phyloP scores from a whole-genome alignment of 2,113 vertebrate genomes.

The Seriola dumerili region DNA sequence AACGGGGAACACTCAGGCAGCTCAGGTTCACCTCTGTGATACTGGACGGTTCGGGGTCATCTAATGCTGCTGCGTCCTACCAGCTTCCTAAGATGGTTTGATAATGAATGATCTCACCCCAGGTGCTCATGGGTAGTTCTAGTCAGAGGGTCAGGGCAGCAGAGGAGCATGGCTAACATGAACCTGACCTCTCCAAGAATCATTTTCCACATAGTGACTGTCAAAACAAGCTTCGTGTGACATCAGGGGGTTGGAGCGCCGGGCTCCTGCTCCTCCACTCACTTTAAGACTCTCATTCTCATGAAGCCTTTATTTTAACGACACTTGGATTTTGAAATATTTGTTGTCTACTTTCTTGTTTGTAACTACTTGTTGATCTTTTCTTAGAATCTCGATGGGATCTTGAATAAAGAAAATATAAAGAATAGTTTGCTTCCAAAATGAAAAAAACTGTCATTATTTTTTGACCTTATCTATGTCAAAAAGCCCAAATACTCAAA shows the following conservation, averaged over 20 bases:
- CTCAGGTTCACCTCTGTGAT: constrained; percentile 54
- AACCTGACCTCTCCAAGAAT: constrained; percentile 43
- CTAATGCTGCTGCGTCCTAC: constrained; percentile 16
- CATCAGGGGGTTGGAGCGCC: neutral
- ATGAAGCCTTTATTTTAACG: neutral
- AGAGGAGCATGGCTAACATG: constrained; percentile 44
- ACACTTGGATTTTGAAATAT: neutral
- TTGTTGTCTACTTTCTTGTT: neutral
- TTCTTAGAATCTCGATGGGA: too few relatives aligned
- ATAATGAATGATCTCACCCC: constrained; percentile 26
- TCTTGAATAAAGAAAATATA: neutral
- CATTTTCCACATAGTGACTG: constrained; percentile 39
- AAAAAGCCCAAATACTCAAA: too few relatives aligned
- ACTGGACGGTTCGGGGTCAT: constrained; percentile 30
- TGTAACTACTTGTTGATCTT: neutral
- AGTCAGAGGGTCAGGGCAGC: constrained; percentile 28
- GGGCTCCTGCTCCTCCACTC: neutral
- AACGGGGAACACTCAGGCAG: constrained; percentile 39
- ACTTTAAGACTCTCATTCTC: too few relatives aligned
- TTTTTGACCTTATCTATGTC: too few relatives aligned
- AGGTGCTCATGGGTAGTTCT: constrained; percentile 36
- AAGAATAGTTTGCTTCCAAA: too few relatives aligned
- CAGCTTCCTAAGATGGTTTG: neutral
- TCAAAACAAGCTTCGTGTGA: constrained; percentile 33
- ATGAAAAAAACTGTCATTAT: too few relatives aligned